Base-by-base conservation (phyloP, 2,113 vertebrate species). In the Hydrolagus affinis region DNA sequence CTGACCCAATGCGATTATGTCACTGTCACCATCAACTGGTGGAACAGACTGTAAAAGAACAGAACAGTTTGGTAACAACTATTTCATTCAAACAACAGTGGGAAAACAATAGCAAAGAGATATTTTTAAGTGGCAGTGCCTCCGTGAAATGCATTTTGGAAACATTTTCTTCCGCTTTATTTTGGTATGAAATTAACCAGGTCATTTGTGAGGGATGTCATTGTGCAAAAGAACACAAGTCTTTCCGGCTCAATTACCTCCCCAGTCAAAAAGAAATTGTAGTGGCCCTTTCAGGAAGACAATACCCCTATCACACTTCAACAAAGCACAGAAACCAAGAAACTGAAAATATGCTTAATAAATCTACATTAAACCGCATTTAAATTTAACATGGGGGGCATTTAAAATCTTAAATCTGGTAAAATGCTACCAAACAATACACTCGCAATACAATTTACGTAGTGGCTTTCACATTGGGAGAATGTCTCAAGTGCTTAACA, bases 1-100 rank as follows among this genome's bases (percentile, higher is more conserved):
- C 90, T 97, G 95, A 89, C 97, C 96, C 93, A 98, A 92, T 78
- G 88, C 86, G 94, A 95, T 94, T 91, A 93, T 93, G 91, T 97
- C 97, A 91, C 93, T 90, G 89, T 97, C 96, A 87, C 94, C 94
- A 88, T 96, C 95, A 89, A 94, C 90, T 85, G 92, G 91, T 86
- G 94, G 94, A 91, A 92, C 92, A 88, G 95, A 95, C 96, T 97
- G 94, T 89, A 95, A 96, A 92, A 69, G 85, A 92, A 90, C 89
- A 91, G 87, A 93, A 78, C 57, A 78, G 28, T 83, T 83, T 68
- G 78, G 32, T 32, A 83, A 83, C 30, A 25, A 66, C 9, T 66
- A 28, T 19, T 10, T 83, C 44, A 83, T 4, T 30, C 11, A 9
- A 30, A 68, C 32, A 32, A 83, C 62, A 66, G 62, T 62, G 66